Evolutionary conservation across 2,888 invertebrate genomes (phyloP).

Genomic region (Plemyria rubiginata): DNA sequence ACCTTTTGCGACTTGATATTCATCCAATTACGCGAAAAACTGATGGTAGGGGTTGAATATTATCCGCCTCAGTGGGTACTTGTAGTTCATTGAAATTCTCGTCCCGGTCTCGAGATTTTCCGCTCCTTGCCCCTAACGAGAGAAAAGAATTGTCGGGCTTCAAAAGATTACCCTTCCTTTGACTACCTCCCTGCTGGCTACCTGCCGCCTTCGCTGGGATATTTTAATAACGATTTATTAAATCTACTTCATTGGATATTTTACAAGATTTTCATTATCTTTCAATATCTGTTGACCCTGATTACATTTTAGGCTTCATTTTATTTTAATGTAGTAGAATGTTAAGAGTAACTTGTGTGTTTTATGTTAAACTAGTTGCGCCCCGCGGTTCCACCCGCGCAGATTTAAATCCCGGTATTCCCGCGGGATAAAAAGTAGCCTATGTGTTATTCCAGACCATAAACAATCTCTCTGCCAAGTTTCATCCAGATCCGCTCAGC

Average conservation of each 20-base stretch:
- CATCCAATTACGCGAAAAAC: not conserved
- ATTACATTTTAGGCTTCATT: not conserved
- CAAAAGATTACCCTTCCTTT: conserved; percentile 44
- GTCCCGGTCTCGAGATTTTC: conserved; percentile 48
- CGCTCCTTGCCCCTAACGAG: conserved; percentile 41
- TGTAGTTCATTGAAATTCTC: conserved; percentile 54
- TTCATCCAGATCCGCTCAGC: too few species aligned
- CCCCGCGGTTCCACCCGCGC: too few species aligned
- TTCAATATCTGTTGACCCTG: not conserved
- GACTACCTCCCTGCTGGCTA: not conserved
- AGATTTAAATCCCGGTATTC: too few species aligned
- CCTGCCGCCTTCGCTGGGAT: conserved; percentile 4
- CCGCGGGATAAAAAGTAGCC: too few species aligned
- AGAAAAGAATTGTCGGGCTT: conserved; percentile 48
- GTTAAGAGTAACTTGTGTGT: not conserved
- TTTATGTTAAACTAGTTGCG: too few species aligned
- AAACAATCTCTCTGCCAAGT: too few species aligned
- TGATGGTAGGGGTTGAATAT: conserved; percentile 4
- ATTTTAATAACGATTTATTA: conserved; percentile 20
- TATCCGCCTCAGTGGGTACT: conserved; percentile 12
- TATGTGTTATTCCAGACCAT: too few species aligned
- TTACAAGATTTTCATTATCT: not conserved
- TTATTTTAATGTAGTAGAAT: not conserved
- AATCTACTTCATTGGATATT: conserved; percentile 8
- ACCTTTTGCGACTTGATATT: not conserved